Evolutionary conservation across 2,797 vertebrate species (phyloP).

Genomic region (Brachyrhaphis roseni): DNA sequence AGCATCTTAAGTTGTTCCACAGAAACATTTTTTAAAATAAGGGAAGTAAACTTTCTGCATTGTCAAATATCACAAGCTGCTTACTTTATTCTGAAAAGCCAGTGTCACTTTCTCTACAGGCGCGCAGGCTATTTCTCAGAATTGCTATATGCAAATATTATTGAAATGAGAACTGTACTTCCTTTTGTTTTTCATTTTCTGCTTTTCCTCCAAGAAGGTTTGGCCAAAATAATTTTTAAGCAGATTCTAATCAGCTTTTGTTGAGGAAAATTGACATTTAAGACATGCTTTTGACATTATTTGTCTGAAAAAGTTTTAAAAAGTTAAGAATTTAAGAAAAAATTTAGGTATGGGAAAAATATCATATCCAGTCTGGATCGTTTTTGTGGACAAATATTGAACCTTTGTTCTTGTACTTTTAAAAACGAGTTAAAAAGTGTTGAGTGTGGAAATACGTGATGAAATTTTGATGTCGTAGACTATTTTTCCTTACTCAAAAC

Average conservation of each 20-base stretch:
- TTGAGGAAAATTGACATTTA: background rate
- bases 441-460: background rate
- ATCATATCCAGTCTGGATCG: background rate
- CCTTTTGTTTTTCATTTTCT: background rate
- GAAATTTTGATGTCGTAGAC: background rate
- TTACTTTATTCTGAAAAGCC: background rate
- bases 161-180: background rate
- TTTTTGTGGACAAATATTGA: background rate
- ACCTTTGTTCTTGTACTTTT: background rate
- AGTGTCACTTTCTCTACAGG: background rate
- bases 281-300: background rate
- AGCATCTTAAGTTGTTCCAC: background rate
- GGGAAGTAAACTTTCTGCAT: conserved; percentile 2
- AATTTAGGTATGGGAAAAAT: background rate
- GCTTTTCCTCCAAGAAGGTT: background rate
- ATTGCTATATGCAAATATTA: conserved; percentile 13
- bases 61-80: background rate
- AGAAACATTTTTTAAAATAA: background rate
- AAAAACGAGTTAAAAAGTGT: background rate
- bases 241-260: background rate
- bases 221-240: background rate
- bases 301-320: background rate
- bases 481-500: background rate
- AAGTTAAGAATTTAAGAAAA: background rate
- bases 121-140: conserved; percentile 3